Conservation (phyloP, 2,113 vertebrate genomes). For the Paedocypris sp. region DNA sequence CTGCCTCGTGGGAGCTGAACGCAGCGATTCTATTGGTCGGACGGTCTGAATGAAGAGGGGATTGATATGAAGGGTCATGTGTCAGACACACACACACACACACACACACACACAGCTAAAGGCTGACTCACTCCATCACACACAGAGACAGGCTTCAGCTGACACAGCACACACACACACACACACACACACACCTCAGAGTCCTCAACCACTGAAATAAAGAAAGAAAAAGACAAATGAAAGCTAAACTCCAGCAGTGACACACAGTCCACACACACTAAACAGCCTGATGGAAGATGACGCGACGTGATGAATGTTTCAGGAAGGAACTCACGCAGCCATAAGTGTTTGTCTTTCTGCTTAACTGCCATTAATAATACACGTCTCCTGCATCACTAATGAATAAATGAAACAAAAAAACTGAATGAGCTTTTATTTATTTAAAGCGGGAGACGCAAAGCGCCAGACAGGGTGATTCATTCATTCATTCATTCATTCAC, state of each 20-base stretch:
- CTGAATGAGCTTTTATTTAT: neutral
- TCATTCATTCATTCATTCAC: neutral
- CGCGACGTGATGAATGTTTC: conserved; percentile 57
- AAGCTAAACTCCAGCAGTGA: neutral
- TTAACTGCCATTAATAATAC: conserved; percentile 49
- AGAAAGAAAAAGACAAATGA: too few relatives aligned
- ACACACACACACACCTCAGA: neutral
- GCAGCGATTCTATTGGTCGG: conserved; percentile 54
- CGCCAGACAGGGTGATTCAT: neutral
- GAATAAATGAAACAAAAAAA: conserved; percentile 17
- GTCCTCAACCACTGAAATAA: neutral
- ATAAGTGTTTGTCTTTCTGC: conserved; percentile 28
- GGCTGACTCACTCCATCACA: conserved; percentile 43
- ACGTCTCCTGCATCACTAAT: conserved; percentile 15
- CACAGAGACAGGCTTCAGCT: conserved; percentile 49
- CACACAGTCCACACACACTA: too few relatives aligned
- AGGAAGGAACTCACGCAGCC: conserved; percentile 25
- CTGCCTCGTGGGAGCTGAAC: conserved; percentile 45
- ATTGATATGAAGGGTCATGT: conserved; percentile 58
- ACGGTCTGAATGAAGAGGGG: conserved; percentile 44
- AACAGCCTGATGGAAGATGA: neutral
- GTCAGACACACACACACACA: conserved; percentile 51
- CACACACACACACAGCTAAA: conserved; percentile 46
- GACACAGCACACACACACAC: conserved; percentile 44
- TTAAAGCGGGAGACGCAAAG: neutral